These are phyloP conservation scores for Palythoa heliodiscus DNA, from an alignment of 92 coral and sea anemone genomes.

Conservation along the genomic window DNA sequence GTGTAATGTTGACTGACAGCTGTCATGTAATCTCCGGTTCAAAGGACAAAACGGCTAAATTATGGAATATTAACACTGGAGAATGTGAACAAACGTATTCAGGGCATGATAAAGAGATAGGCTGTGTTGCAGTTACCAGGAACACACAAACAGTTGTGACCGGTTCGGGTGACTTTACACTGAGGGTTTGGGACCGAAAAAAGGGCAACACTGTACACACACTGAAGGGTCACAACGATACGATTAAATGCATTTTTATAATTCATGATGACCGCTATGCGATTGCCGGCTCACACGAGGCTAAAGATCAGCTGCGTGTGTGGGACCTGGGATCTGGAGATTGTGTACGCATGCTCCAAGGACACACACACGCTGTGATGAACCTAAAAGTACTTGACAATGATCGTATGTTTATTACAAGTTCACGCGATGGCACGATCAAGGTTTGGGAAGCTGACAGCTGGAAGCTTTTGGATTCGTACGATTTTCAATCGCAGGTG, in stretches of 20 bases:
- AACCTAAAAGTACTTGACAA: slow-evolving; percentile 49
- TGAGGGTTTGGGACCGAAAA: slow-evolving; percentile 63
- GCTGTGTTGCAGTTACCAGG: slow-evolving; percentile 69
- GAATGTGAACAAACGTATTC: slow-evolving; percentile 52
- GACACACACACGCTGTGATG: slow-evolving; percentile 87
- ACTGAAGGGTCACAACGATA: slow-evolving; percentile 65
- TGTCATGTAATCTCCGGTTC: slow-evolving; percentile 67
- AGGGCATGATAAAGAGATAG: slow-evolving; percentile 70
- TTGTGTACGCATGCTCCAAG: slow-evolving; percentile 63
- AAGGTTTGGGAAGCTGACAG: slow-evolving; percentile 70
- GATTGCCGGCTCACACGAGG: slow-evolving; percentile 85
- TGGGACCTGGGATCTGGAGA: slow-evolving; percentile 70
- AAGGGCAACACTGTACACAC: slow-evolving; percentile 54
- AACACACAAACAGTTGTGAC: slow-evolving; percentile 59
- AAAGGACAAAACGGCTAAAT: slow-evolving; percentile 71
- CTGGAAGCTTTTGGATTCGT: slow-evolving; percentile 64
- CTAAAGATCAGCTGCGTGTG: slow-evolving; percentile 74
- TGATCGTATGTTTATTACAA: slow-evolving; percentile 59
- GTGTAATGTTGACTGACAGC: slow-evolving; percentile 52
- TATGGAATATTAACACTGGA: slow-evolving; percentile 65
- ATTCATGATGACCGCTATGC: slow-evolving; percentile 69
- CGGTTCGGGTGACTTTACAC: slow-evolving; percentile 77
- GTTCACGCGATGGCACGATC: slow-evolving; percentile 88
- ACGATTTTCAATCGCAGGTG: slow-evolving; percentile 86
- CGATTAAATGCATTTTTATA: slow-evolving; percentile 67